Evolutionary conservation across 2,113 vertebrate species (phyloP).

Genomic region (Myrmecobius fasciatus): DNA sequence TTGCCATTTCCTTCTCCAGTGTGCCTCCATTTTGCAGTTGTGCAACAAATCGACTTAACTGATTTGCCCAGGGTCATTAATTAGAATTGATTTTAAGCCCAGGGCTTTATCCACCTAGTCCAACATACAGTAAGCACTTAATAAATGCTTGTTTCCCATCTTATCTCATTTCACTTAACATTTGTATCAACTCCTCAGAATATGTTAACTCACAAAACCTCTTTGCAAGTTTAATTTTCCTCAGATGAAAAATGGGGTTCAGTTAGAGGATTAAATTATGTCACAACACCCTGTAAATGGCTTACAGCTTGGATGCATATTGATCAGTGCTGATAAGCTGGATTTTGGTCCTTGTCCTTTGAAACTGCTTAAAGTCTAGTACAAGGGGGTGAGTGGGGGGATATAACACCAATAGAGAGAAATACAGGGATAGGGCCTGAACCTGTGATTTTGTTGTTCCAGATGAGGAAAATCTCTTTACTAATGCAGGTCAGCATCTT

Average conservation of each 20-base stretch:
- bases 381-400: not conserved
- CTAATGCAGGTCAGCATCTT: not conserved
- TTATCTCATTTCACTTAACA: not conserved
- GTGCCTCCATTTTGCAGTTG: not conserved
- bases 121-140: not conserved
- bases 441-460: not conserved
- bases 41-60: not conserved
- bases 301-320: not conserved
- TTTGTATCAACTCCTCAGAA: not conserved
- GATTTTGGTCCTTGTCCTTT: not conserved
- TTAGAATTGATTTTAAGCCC: not conserved
- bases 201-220: not conserved
- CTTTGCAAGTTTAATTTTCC: not conserved
- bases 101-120: not conserved
- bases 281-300: not conserved
- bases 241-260: not conserved
- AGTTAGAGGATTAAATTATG: not conserved
- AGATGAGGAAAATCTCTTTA: not conserved
- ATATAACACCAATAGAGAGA: not conserved
- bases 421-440: not conserved
- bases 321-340: not conserved
- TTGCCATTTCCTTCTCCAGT: not conserved
- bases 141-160: not conserved
- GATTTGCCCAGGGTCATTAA: not conserved
- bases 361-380: not conserved